Evolutionary conservation across 2,797 vertebrate genomes (phyloP).

Genomic region (Cyclopterus lumpus): DNA sequence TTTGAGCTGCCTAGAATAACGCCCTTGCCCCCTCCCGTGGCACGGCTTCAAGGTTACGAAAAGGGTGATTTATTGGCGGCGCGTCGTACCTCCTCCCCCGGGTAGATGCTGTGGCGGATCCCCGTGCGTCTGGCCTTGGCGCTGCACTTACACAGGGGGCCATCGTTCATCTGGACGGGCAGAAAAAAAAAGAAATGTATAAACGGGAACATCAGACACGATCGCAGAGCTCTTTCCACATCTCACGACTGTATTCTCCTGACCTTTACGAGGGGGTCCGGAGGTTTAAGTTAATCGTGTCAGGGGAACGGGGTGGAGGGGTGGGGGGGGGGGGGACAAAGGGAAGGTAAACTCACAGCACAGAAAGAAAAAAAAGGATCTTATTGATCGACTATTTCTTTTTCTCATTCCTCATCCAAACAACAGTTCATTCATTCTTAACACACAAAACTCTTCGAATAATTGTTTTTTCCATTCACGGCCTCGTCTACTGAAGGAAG

Average conservation of each 20-base stretch:
- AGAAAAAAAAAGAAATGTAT: no score
- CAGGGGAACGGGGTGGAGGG: no score
- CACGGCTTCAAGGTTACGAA: slow-evolving; percentile 64
- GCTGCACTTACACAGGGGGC: slow-evolving; percentile 97
- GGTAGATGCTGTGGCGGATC: slow-evolving; percentile 98
- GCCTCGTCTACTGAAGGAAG: not conserved
- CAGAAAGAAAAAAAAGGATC: not conserved
- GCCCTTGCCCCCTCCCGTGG: slow-evolving; percentile 55
- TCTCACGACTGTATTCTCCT: slow-evolving; percentile 1
- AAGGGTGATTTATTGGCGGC: slow-evolving; percentile 70
- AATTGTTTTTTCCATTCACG: not conserved
- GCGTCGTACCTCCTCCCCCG: slow-evolving; percentile 92
- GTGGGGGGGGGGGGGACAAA: no score
- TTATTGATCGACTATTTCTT: not conserved
- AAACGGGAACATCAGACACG: no score
- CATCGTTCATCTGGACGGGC: slow-evolving; percentile 95
- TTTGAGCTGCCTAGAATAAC: slow-evolving; percentile 39
- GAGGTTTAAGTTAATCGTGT: not conserved
- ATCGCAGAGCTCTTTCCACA: slow-evolving; percentile 27
- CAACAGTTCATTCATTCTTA: not conserved
- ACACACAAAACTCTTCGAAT: not conserved
- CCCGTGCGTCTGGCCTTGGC: slow-evolving; percentile 95
- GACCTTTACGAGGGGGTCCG: slow-evolving; percentile 39
- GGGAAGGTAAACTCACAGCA: not conserved
- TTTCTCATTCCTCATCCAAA: not conserved